Evolutionary conservation across 1,140 invertebrate species (phyloP), one percentile per base, ranked within the genome.

Genomic region (Chironomus tepperi): DNA sequence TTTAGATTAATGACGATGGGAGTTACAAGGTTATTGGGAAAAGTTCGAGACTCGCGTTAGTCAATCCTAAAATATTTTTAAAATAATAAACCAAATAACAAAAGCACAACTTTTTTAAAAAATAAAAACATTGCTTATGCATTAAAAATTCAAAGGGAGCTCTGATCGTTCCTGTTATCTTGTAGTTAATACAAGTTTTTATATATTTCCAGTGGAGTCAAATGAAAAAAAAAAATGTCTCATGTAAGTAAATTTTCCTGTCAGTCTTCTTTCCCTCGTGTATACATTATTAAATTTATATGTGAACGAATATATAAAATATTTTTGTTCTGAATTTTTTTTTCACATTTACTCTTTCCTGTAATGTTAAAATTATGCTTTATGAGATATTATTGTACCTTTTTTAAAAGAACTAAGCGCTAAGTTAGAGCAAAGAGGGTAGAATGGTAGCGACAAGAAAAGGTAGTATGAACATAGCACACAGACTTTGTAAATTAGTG

Each of bases 231-330:
- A 57, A 57, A 57, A 57, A 12, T 57, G 12, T 57, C 12, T 12
- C 47, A 57, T 21, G 7, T 70, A 70, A 70, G 65, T 70, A 70
- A 70, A 70, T 70, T 70, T 70, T 19, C 18, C 19, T 70, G 65
- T 70, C 64, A 67, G 64, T 19, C 10, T 70, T 70, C 10, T 10
- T 8, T 70, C 65, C 18, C 65, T 18, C 2, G 19, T 70, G 65
- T 21, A 19, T 70, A 70, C 47, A 57, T n/a, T 8, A 15, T 57
- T 57, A 15, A n/a, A 57, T 12, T 57, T 5, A 57, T 5, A 57
- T 15, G 10, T 57, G 12, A 57, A n/a, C 3, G 15, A 57, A 12
- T n/a, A 5, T 57, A 5, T 57, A n/a, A 57, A 12, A 47, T 43
- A 12, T 15, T 57, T 57, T 57, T 57, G 47, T 57, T 8, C 24